Percentiles rank a stretch among this genome's conserved stretches.
These are phyloP conservation scores for Galeruca laticollis DNA, from an alignment of 2,888 invertebrate genomes.

Conservation along the genomic window DNA sequence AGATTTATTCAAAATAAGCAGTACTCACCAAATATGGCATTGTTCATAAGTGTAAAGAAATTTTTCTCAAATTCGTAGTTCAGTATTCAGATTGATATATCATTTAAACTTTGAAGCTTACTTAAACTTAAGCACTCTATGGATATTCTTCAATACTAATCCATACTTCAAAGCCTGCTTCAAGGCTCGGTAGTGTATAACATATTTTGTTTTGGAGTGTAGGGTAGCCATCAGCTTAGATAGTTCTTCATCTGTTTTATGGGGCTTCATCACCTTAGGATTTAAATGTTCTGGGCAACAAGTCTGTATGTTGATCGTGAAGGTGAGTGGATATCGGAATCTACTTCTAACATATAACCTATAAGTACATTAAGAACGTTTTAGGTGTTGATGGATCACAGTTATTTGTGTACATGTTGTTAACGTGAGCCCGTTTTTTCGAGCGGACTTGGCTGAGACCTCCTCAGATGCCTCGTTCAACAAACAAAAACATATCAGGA, in stretches of 20 bases:
- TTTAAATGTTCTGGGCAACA: conserved; percentile 34
- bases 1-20: no score
- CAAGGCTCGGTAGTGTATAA: no score
- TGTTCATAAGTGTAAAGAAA: neutral
- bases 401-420: conserved; percentile 56
- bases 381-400: conserved; percentile 52
- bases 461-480: conserved; percentile 28
- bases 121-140: conserved; percentile 59
- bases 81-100: conserved; percentile 63
- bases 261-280: conserved; percentile 19
- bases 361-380: conserved; percentile 48
- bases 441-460: conserved; percentile 27
- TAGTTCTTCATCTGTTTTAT: conserved; percentile 13
- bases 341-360: conserved; percentile 62
- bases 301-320: conserved; percentile 57
- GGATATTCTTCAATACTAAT: conserved; percentile 53
- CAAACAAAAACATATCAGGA: conserved; percentile 53
- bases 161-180: conserved; percentile 50
- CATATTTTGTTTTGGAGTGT: conserved; percentile 52
- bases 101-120: conserved; percentile 60
- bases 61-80: conserved; percentile 49
- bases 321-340: conserved; percentile 61
- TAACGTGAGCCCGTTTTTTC: conserved; percentile 19
- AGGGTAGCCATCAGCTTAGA: conserved; percentile 50
- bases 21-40: no score